A percentile compares a stretch with the other conserved stretches of the same genome.
phyloP scores from a whole-genome alignment of 2,797 vertebrate species.

The Cuculus canorus region DNA sequence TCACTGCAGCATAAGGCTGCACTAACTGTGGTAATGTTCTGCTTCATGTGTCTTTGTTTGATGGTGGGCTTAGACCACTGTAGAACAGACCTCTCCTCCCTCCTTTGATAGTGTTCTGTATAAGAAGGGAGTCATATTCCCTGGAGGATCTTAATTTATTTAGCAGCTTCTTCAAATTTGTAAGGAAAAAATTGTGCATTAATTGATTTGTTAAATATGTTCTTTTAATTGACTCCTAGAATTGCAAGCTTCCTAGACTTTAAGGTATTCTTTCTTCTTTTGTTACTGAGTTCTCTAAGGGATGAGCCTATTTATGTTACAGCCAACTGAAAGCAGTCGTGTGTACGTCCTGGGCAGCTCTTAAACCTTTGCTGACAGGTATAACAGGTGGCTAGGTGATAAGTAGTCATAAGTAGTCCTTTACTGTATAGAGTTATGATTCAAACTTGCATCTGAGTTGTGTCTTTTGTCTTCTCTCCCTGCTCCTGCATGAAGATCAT shows the following conservation, averaged over 20 bases:
- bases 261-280: background rate
- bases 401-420: background rate
- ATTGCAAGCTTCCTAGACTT: background rate
- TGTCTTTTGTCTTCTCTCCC: background rate
- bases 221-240: background rate
- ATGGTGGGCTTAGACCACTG: background rate
- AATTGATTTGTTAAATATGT: background rate
- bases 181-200: background rate
- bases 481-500: background rate
- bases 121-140: background rate
- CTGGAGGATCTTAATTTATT: background rate
- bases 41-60: background rate
- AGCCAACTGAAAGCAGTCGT: background rate
- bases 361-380: constrained; percentile 3
- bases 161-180: background rate
- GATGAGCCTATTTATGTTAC: background rate
- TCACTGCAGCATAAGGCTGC: background rate
- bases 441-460: background rate
- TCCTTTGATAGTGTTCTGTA: background rate
- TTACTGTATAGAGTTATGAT: background rate
- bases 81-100: background rate
- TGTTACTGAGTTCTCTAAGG: background rate
- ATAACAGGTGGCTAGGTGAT: background rate
- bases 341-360: background rate
- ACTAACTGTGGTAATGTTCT: background rate